A percentile compares a stretch with the other conserved stretches of the same genome.
These are phyloP conservation scores for Sphyrna mokarran DNA, from an alignment of 2,113 vertebrate species.

Conservation along the genomic window DNA sequence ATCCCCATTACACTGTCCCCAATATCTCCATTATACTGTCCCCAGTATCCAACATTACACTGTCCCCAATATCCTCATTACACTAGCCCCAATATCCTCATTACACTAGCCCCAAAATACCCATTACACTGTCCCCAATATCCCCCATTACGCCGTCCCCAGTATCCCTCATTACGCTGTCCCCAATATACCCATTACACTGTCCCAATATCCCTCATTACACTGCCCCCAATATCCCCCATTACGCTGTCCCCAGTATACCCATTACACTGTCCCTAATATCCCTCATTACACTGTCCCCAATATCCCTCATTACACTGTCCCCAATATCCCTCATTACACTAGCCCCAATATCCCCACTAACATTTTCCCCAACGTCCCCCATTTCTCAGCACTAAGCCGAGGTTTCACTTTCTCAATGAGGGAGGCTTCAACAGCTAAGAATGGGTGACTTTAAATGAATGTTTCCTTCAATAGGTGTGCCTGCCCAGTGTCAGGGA, in stretches of 20 bases:
- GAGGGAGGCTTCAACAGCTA: not conserved
- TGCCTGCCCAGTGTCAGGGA: not conserved
- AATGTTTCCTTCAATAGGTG: not conserved
- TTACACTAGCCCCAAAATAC: not conserved
- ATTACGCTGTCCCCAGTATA: not conserved
- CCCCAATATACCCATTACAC: not conserved
- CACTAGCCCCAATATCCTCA: not conserved
- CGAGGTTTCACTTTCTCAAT: not conserved
- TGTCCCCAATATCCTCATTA: not conserved
- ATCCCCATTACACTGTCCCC: not conserved
- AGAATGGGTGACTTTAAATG: not conserved
- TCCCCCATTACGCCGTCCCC: too few species aligned
- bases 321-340: too few species aligned
- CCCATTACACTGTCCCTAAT: not conserved
- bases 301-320: too few species aligned
- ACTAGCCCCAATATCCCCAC: too few species aligned
- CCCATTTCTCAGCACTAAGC: not conserved
- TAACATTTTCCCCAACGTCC: not conserved
- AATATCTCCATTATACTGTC: not conserved
- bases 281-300: too few species aligned
- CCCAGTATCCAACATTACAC: not conserved
- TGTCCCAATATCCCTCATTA: not conserved
- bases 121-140: not conserved
- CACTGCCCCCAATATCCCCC: not conserved
- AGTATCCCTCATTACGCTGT: too few species aligned